phyloP scores from a whole-genome alignment of 2,113 vertebrate genomes.

The Melospiza georgiana region DNA sequence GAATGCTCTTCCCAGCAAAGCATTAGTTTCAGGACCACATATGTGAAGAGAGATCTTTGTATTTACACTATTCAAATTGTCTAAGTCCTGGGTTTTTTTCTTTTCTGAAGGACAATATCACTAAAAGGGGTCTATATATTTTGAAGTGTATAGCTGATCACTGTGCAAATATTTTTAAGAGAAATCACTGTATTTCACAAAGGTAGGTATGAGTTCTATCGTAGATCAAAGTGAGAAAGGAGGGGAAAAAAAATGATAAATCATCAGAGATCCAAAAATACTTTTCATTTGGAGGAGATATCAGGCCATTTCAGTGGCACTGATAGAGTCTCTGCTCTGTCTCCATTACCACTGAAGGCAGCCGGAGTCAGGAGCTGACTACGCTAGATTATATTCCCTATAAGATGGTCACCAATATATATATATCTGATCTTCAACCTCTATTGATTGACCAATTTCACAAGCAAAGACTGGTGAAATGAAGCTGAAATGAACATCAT shows the following conservation, averaged over 20 bases:
- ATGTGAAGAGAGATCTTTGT: background rate
- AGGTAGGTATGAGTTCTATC: conserved; percentile 75
- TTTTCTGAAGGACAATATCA: conserved; percentile 29
- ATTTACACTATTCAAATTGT: conserved; percentile 40
- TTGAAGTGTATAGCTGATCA: conserved; percentile 68
- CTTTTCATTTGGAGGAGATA: conserved; percentile 86
- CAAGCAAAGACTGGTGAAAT: conserved; percentile 92
- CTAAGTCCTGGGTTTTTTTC: conserved; percentile 29
- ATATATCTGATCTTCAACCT: conserved; percentile 93
- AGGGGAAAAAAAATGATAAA: conserved; percentile 72
- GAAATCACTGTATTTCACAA: conserved; percentile 87
- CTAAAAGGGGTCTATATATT: conserved; percentile 62
- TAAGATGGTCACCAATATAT: conserved; percentile 82
- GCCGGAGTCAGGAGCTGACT: conserved; percentile 76
- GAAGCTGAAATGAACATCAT: conserved; percentile 96
- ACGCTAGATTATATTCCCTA: conserved; percentile 83
- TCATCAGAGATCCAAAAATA: conserved; percentile 87
- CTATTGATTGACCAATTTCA: conserved; percentile 98
- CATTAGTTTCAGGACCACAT: background rate
- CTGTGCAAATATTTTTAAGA: conserved; percentile 84
- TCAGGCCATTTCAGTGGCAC: conserved; percentile 81
- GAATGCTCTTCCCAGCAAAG: background rate
- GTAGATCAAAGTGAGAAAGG: conserved; percentile 75
- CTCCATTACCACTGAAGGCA: conserved; percentile 81
- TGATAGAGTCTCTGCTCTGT: conserved; percentile 84